Evolutionary conservation across 1,140 invertebrate genomes (phyloP).

Genomic region (Bradynema listronoti): DNA sequence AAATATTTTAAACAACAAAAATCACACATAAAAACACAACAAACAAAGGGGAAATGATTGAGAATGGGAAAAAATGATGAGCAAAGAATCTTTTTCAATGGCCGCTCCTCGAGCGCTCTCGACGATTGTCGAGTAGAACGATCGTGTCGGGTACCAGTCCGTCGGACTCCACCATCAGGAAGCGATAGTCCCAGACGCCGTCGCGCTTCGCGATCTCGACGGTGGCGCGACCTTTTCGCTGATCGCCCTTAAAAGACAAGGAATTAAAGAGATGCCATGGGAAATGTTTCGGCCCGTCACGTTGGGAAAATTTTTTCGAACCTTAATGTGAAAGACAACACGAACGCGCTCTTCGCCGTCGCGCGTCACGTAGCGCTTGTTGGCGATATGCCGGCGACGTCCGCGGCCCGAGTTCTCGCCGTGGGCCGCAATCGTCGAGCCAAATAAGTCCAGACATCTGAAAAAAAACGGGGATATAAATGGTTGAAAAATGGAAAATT

Average conservation of each 20-base stretch:
- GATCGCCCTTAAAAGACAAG: conserved; percentile 45
- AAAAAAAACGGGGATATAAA: conserved; percentile 5
- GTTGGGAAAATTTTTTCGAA: not conserved
- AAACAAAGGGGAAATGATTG: too few species aligned
- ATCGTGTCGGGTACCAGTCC: conserved; percentile 29
- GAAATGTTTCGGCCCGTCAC: too few species aligned
- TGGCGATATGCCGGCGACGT: conserved; percentile 45
- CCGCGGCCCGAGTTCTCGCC: conserved; percentile 43
- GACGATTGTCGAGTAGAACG: conserved; percentile 53
- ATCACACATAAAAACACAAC: too few species aligned
- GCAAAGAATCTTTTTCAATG: too few species aligned
- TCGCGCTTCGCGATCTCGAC: conserved; percentile 50
- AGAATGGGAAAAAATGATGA: too few species aligned
- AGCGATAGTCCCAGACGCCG: conserved; percentile 49
- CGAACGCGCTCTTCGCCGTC: conserved; percentile 51
- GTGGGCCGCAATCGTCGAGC: conserved; percentile 39
- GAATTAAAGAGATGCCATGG: conserved; percentile 2
- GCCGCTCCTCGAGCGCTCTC: too few species aligned
- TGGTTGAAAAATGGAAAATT: not conserved
- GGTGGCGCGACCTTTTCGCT: conserved; percentile 31
- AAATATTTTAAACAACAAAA: too few species aligned
- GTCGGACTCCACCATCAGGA: conserved; percentile 41
- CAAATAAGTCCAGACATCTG: conserved; percentile 45
- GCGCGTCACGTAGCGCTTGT: conserved; percentile 39
- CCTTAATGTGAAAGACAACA: conserved; percentile 43